A percentile compares a stretch with the other conserved stretches of the same genome.
Evolutionary conservation across 2,888 invertebrate species (phyloP).

Genomic region (Schrankia costaestrigalis): DNA sequence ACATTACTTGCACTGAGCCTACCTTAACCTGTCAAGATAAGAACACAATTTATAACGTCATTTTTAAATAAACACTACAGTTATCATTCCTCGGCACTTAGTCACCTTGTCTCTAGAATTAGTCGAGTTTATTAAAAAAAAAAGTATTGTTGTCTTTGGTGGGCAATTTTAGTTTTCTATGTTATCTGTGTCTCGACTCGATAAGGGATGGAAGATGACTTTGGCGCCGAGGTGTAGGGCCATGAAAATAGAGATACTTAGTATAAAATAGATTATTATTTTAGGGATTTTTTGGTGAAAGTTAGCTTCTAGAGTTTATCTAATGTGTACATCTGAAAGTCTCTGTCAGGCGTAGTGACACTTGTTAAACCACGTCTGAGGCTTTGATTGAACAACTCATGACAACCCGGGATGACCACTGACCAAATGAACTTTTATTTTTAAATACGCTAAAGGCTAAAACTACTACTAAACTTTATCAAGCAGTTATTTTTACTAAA

Average conservation of each 20-base stretch:
- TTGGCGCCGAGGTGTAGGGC: constrained; percentile 32
- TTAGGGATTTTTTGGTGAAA: too few relatives aligned
- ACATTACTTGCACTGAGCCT: constrained; percentile 3
- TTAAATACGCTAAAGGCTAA: too few relatives aligned
- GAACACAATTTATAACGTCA: constrained; percentile 18
- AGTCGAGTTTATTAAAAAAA: constrained; percentile 8
- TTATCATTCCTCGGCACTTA: constrained; percentile 12
- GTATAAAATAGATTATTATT: too few relatives aligned
- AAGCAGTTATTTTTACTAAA: too few relatives aligned
- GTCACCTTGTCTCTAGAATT: constrained; percentile 17
- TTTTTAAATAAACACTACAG: constrained; percentile 20
- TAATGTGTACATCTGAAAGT: too few relatives aligned
- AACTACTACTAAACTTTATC: too few relatives aligned
- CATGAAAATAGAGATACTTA: constrained; percentile 8
- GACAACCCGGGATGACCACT: too few relatives aligned
- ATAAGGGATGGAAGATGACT: constrained; percentile 41
- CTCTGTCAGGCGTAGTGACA: too few relatives aligned
- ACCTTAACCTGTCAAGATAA: constrained; percentile 20
- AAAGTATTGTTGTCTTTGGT: constrained; percentile 42
- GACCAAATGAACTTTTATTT: too few relatives aligned
- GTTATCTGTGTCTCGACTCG: constrained; percentile 41
- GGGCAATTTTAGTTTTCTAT: constrained; percentile 39
- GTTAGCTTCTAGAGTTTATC: too few relatives aligned
- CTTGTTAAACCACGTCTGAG: too few relatives aligned
- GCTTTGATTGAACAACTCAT: too few relatives aligned